phyloP scores from a whole-genome alignment of 2,888 invertebrate genomes.

The Lepidocyrtoides sp. region DNA sequence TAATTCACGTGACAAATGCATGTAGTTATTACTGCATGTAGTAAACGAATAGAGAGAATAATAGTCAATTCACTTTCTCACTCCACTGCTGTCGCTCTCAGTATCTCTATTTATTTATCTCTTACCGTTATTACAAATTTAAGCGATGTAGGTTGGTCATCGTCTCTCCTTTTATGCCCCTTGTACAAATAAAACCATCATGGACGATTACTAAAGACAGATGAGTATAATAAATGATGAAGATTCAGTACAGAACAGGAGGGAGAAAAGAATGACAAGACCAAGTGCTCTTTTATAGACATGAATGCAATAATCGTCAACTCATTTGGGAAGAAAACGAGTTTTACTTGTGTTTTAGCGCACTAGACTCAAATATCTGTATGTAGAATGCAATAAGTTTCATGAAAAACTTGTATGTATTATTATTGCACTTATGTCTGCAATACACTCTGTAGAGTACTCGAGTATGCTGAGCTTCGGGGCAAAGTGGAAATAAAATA shows the following conservation, averaged over 20 bases:
- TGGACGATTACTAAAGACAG: background rate
- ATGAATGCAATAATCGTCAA: background rate
- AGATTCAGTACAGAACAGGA: background rate
- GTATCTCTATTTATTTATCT: conserved; percentile 15
- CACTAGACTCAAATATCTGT: too few species aligned
- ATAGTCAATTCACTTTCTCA: background rate
- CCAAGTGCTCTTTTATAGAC: conserved; percentile 14
- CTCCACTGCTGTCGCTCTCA: background rate
- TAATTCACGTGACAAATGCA: conserved; percentile 3
- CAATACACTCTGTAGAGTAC: too few species aligned
- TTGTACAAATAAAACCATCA: background rate
- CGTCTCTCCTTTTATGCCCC: background rate
- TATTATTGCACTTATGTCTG: too few species aligned
- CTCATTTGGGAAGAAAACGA: background rate
- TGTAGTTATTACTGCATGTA: background rate
- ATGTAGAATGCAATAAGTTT: too few species aligned
- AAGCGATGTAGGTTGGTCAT: background rate
- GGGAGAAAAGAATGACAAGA: background rate
- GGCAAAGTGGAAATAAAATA: too few species aligned
- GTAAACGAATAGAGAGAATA: background rate
- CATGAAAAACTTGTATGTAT: too few species aligned
- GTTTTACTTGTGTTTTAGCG: too few species aligned
- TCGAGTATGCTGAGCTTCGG: too few species aligned
- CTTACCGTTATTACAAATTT: background rate
- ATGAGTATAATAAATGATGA: conserved; percentile 1